Conservation (phyloP, 2,888 invertebrate genomes). For the Phoenoteleia sp. region DNA sequence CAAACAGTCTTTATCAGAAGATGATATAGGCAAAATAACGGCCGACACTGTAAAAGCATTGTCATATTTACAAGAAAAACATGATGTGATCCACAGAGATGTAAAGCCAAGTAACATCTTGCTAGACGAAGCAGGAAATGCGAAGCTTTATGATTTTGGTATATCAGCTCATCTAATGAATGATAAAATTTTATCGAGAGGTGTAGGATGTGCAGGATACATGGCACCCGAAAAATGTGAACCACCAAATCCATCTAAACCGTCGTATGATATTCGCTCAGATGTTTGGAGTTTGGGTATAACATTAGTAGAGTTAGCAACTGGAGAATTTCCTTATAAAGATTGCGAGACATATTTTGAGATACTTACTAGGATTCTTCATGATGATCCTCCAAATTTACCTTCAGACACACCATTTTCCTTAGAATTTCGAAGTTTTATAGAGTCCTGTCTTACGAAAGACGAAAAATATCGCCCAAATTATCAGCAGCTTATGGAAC, state of each 20-base stretch:
- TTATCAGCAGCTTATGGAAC: neutral
- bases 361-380: slow-evolving; percentile 87
- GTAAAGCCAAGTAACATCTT: slow-evolving; percentile 99
- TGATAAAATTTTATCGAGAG: slow-evolving; percentile 92
- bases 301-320: slow-evolving; percentile 98
- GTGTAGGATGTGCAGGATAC: no score
- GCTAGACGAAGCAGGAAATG: slow-evolving; percentile 97
- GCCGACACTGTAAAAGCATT: slow-evolving; percentile 98
- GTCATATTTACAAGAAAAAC: slow-evolving; percentile 98
- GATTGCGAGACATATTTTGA: slow-evolving; percentile 99
- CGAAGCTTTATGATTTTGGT: slow-evolving; percentile 99
- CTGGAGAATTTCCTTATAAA: slow-evolving; percentile 97
- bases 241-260: slow-evolving; percentile 96
- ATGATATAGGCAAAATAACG: slow-evolving; percentile 98
- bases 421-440: neutral
- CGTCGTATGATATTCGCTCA: slow-evolving; percentile 99
- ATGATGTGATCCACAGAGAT: slow-evolving; percentile 99
- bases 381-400: neutral
- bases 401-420: neutral
- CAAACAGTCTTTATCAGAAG: slow-evolving; percentile 96
- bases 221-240: no score
- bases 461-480: neutral
- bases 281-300: slow-evolving; percentile 99
- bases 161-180: slow-evolving; percentile 99
- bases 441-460: neutral